These are phyloP conservation scores for Rhinella marina DNA, from an alignment of 2,797 vertebrate species.

Conservation along the genomic window DNA sequence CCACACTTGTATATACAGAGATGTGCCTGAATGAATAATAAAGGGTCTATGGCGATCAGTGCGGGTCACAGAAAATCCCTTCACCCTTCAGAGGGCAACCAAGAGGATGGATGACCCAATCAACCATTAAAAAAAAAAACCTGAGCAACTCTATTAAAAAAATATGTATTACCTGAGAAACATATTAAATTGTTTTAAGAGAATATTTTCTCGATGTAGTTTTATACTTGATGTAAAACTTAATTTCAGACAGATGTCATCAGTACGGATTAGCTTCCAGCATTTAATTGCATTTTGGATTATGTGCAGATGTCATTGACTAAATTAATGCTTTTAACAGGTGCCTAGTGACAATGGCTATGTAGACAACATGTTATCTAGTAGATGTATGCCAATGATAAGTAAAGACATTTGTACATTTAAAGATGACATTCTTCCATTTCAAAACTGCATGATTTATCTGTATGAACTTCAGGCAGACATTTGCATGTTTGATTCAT, in stretches of 20 bases:
- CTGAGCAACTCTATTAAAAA: too few relatives aligned
- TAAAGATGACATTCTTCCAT: background rate
- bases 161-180: background rate
- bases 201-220: background rate
- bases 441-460: background rate
- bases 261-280: background rate
- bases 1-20: too few relatives aligned
- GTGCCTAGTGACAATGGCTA: background rate
- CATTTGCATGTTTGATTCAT: background rate
- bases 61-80: too few relatives aligned
- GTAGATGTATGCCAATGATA: background rate
- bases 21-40: too few relatives aligned
- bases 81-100: too few relatives aligned
- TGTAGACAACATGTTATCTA: background rate
- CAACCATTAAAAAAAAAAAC: too few relatives aligned
- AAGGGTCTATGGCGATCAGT: too few relatives aligned
- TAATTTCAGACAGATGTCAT: conserved; percentile 18
- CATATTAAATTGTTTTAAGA: background rate
- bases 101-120: too few relatives aligned
- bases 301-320: conserved; percentile 22
- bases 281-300: background rate
- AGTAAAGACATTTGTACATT: background rate
- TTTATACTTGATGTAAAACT: background rate
- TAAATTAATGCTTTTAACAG: conserved; percentile 24
- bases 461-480: background rate